phyloP scores from a whole-genome alignment of 2,797 vertebrate genomes.

The Danio kyathit region DNA sequence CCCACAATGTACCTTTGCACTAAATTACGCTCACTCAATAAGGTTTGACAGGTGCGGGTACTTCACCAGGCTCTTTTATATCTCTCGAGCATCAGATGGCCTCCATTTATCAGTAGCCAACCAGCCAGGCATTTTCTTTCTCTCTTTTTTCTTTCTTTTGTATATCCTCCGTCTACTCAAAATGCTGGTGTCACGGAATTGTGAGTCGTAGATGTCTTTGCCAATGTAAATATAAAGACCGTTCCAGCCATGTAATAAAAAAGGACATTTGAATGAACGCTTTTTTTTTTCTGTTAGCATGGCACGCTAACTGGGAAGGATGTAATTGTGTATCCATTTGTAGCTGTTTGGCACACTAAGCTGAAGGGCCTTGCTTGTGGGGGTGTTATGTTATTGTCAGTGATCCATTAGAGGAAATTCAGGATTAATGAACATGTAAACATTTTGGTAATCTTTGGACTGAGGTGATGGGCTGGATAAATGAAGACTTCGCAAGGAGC shows the following conservation, averaged over 20 bases:
- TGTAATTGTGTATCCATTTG: conserved; percentile 43
- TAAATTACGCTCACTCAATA: conserved; percentile 76
- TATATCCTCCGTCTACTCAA: conserved; percentile 32
- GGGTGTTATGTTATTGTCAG: conserved; percentile 71
- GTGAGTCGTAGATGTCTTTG: conserved; percentile 48
- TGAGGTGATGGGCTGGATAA: conserved; percentile 72
- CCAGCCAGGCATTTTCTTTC: conserved; percentile 59
- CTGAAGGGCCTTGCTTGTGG: conserved; percentile 43
- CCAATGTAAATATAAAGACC: conserved; percentile 47
- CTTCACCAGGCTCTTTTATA: conserved; percentile 78
- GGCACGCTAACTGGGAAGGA: conserved; percentile 23
- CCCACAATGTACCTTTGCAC: conserved; percentile 68
- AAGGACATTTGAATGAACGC: conserved; percentile 37
- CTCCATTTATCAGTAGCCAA: conserved; percentile 68
- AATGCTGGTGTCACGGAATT: conserved; percentile 54
- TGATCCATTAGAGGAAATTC: conserved; percentile 78
- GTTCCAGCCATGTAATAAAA: conserved; percentile 39
- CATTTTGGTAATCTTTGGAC: conserved; percentile 72
- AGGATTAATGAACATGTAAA: conserved; percentile 77
- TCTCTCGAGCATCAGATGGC: conserved; percentile 75
- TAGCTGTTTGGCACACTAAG: conserved; percentile 39
- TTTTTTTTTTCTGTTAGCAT: conserved; percentile 47
- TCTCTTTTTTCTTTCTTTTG: conserved; percentile 51
- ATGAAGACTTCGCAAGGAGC: conserved; percentile 67
- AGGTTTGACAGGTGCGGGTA: conserved; percentile 77